Base-by-base conservation (phyloP, 2,888 invertebrate genomes). In the Philopedon plagiatum region DNA sequence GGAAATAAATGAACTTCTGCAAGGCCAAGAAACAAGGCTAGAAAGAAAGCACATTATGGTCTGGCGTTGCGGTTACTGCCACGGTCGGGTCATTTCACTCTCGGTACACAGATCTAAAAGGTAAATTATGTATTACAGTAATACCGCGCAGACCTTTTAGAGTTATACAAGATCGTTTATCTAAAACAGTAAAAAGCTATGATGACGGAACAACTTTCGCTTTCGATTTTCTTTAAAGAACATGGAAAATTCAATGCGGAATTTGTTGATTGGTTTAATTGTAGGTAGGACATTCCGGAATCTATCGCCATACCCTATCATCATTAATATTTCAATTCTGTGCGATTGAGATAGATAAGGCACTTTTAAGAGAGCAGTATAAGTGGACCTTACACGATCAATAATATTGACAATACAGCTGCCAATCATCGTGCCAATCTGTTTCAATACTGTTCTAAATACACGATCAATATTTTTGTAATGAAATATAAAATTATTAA, bases 51-150 rank as follows among this genome's bases (percentile, higher is more conserved):
- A 21, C 39, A 15, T 26, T 44, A 29, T 60, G 26, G 26, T n/a
- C n/a, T n/a, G n/a, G n/a, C n/a, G n/a, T n/a, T n/a, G n/a, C 39
- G 58, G 60, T 60, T 60, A 60, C 21, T 41, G 60, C 60, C 60
- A 60, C 60, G 60, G 60, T 44, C 57, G 56, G 34, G 13, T 11
- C 58, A 18, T 54, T 54, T 54, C 51, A 54, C 51, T 54, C 15
- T 18, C 15, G 21, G 21, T 11, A 11, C 13, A 18, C 15, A 23
- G 51, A 23, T 29, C 5, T 54, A 57, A 57, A 57, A 57, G 57
- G 37, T 57, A 37, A 57, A 34, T 57, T 57, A 57, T 57, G 57
- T 57, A 57, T 57, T 57, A 58, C 58, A 19, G 21, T 18, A 58
- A 57, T 34, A 57, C 15, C 19, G 37, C 21, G 15, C 26, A 26